Evolutionary conservation across 2,113 vertebrate genomes (phyloP).

Genomic region (Brachypteracias leptosomus): DNA sequence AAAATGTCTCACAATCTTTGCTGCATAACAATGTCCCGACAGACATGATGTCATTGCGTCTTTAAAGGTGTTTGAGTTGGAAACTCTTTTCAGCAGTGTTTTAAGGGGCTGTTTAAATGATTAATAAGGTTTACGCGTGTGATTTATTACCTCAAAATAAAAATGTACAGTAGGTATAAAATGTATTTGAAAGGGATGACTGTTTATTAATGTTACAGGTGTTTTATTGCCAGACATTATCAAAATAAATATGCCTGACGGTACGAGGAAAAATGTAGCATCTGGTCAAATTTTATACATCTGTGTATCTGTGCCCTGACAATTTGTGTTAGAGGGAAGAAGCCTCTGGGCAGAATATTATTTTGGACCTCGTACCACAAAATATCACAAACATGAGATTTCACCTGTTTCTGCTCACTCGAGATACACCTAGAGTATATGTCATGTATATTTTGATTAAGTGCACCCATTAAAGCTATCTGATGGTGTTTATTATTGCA

Average conservation of each 20-base stretch:
- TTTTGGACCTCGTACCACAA: not conserved
- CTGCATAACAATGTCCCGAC: conserved; percentile 59
- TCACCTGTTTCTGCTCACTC: not conserved
- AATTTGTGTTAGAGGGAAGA: not conserved
- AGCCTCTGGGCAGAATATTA: not conserved
- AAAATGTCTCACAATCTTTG: conserved; percentile 40
- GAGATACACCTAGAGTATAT: not conserved
- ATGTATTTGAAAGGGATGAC: conserved; percentile 19
- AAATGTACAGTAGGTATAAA: conserved; percentile 15
- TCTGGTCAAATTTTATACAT: not conserved
- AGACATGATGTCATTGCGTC: conserved; percentile 70
- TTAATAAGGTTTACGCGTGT: conserved; percentile 50
- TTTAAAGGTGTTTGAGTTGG: conserved; percentile 69
- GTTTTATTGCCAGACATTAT: conserved; percentile 24
- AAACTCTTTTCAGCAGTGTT: conserved; percentile 58
- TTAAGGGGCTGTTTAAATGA: conserved; percentile 59
- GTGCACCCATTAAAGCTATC: not conserved
- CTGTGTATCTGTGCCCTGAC: not conserved
- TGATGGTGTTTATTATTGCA: not conserved
- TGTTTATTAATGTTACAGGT: conserved; percentile 18
- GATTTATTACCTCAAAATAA: conserved; percentile 58
- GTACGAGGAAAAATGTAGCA: not conserved
- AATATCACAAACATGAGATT: not conserved
- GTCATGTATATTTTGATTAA: not conserved
- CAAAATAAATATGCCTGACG: conserved; percentile 30